These are phyloP conservation scores for Axea sp. DNA, from an alignment of 2,888 invertebrate species.

Conservation along the genomic window DNA sequence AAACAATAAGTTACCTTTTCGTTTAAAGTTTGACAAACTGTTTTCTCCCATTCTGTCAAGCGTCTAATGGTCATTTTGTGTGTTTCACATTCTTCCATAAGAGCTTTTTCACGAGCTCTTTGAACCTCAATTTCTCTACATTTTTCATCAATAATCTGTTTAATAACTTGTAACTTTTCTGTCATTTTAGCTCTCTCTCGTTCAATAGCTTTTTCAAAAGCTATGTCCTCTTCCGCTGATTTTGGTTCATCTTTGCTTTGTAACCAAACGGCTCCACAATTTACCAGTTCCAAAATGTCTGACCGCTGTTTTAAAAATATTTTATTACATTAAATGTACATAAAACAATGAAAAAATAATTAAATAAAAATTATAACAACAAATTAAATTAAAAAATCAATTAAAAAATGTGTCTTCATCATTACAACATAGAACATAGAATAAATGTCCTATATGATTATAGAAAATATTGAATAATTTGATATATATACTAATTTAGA, in stretches of 20 bases:
- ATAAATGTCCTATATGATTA: not conserved
- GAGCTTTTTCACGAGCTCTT: slow-evolving; percentile 80
- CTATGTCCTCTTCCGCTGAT: slow-evolving; percentile 81
- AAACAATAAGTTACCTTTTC: no score
- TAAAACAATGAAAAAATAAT: slow-evolving; percentile 10
- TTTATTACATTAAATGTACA: slow-evolving; percentile 32
- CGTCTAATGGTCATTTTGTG: slow-evolving; percentile 86
- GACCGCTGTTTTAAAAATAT: slow-evolving; percentile 78
- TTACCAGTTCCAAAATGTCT: slow-evolving; percentile 83
- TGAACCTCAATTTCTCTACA: slow-evolving; percentile 74
- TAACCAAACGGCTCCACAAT: slow-evolving; percentile 84
- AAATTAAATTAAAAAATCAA: slow-evolving; percentile 17
- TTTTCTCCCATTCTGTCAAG: slow-evolving; percentile 84
- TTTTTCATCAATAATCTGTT: slow-evolving; percentile 79
- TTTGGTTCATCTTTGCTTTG: slow-evolving; percentile 85
- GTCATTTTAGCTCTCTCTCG: slow-evolving; percentile 80
- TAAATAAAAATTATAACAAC: slow-evolving; percentile 17
- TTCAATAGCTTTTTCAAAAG: slow-evolving; percentile 81
- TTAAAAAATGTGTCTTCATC: no score
- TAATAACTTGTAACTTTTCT: slow-evolving; percentile 80
- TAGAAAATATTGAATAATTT: no score
- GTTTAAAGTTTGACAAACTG: slow-evolving; percentile 80
- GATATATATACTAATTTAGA: no score
- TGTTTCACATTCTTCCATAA: slow-evolving; percentile 84
- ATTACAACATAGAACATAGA: not conserved